Percentiles rank a stretch among this genome's conserved stretches.
phyloP scores from a whole-genome alignment of 2,797 vertebrate genomes.

The Streptopelia turtur region DNA sequence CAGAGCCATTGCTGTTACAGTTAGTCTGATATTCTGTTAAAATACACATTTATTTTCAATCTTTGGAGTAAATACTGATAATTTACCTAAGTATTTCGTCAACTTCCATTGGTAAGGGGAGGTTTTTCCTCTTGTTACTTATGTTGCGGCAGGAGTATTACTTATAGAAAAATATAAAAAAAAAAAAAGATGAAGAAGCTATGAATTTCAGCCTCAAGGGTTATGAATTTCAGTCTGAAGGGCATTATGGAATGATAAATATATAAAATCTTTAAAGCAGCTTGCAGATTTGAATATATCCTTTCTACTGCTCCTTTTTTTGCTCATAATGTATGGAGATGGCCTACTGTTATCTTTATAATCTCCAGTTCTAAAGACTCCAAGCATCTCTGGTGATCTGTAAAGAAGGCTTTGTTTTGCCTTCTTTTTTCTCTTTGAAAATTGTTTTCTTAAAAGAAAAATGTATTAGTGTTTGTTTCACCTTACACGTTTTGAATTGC shows the following conservation, averaged over 20 bases:
- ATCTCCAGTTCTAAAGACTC: background rate
- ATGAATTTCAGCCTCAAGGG: background rate
- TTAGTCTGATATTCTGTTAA: background rate
- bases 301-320: background rate
- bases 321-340: background rate
- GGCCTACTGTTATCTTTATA: background rate
- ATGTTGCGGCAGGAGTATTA: background rate
- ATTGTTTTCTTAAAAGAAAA: background rate
- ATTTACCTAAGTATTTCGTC: background rate
- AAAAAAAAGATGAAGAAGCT: accelerated
- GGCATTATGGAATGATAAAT: background rate
- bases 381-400: background rate
- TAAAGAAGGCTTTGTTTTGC: background rate
- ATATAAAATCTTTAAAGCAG: background rate
- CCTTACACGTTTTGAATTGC: background rate
- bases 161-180: background rate
- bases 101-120: background rate
- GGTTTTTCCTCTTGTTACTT: background rate
- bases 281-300: background rate
- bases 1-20: background rate
- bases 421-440: background rate
- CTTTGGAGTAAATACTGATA: background rate
- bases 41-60: background rate
- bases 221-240: background rate
- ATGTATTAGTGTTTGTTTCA: background rate